Evolutionary conservation across 2,113 vertebrate species (phyloP), one percentile per base, ranked within the genome.

Genomic region (Trogon melanurus): DNA sequence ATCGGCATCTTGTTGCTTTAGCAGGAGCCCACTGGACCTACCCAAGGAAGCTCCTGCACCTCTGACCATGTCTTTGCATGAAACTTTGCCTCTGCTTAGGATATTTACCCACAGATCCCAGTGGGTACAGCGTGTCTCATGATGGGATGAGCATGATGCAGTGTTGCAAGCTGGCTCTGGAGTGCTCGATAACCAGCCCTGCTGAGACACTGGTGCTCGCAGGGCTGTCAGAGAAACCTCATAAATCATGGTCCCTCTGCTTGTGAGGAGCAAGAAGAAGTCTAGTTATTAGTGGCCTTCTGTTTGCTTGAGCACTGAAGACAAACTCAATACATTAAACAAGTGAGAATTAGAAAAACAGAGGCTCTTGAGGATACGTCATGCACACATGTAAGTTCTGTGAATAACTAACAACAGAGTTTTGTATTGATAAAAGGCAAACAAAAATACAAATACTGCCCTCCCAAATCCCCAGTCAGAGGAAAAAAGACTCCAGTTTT

Each of bases 121-220:
- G 50, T 4, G 32, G 48, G 64, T 51, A 13, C 1, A 1, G 17
- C 5, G 4, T 11, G 9, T 8, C 58, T n/a, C 14, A 3, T 5
- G 13, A 16, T 32, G 66, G 61, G 38, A 19, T 1, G 3, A 57
- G 32, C 3, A 3, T 4, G 2, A 16, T 9, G 38, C 26, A 25
- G 56, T n/a, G 56, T 14, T 34, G 1, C 2, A 0, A 10, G 26
- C 22, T 58, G 1, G 0, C 34, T 47, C 27, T 18, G 19, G 10
- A 10, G 8, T 14, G 44, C 51, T 74, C 1, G 0, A 13, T 21
- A 25, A 17, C 47, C 79, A 57, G 45, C 38, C 29, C 73, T 78
- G 47, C 16, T 44, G 54, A 30, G 32, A 30, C 51, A 20, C 51
- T 16, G 38, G 30, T 23, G 11, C 66, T 72, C 4, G 1, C n/a